Percentiles rank a stretch among this genome's conserved stretches.
Evolutionary conservation across 2,888 invertebrate genomes (phyloP).

Genomic region (Drosophila yooni): DNA sequence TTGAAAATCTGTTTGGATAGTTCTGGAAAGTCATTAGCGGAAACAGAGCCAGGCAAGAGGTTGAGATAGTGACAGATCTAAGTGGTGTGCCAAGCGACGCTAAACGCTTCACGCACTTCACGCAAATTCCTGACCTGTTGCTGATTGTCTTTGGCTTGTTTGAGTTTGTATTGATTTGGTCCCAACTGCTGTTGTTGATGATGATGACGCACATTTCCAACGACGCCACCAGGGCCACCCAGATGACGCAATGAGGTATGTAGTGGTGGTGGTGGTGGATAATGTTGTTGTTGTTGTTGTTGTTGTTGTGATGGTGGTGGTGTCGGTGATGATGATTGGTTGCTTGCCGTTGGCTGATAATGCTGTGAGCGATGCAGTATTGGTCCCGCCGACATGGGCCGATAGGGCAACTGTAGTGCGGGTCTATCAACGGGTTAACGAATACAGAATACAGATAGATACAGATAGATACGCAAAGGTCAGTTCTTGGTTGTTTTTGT

Average conservation of each 20-base stretch:
- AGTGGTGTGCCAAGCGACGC: conserved; percentile 30
- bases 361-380: conserved; percentile 84
- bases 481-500: conserved; percentile 45
- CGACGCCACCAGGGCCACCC: conserved; percentile 74
- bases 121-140: conserved; percentile 79
- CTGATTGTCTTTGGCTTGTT: conserved; percentile 80
- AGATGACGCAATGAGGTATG: conserved; percentile 84
- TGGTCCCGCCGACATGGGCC: conserved; percentile 85
- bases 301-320: conserved; percentile 42
- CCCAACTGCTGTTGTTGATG: conserved; percentile 58
- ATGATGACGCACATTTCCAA: conserved; percentile 59
- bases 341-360: conserved; percentile 72
- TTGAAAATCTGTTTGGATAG: conserved; percentile 11
- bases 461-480: conserved; percentile 46
- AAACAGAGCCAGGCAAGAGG: conserved; percentile 28
- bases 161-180: conserved; percentile 72
- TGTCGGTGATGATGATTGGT: conserved; percentile 66
- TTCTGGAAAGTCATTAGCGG: conserved; percentile 24
- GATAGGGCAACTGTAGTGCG: conserved; percentile 84
- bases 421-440: conserved; percentile 76
- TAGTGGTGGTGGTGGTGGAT: conserved; percentile 53
- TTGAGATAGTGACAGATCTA: conserved; percentile 37
- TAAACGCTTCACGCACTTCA: conserved; percentile 13
- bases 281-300: conserved; percentile 51
- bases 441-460: conserved; percentile 35